Conservation (phyloP, 2,113 vertebrate species). For the Ardeotis arabs region DNA sequence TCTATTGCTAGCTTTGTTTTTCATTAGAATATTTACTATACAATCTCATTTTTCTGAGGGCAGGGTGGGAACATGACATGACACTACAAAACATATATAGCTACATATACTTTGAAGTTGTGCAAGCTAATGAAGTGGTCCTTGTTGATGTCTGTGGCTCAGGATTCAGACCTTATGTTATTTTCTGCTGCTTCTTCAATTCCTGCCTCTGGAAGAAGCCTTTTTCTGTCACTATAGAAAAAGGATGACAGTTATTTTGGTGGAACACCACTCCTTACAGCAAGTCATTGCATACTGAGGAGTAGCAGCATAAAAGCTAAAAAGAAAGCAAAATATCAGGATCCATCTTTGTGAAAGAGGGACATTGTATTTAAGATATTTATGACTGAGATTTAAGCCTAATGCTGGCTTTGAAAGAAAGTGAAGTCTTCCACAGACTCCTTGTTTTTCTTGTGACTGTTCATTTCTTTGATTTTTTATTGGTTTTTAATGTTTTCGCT, state of each 20-base stretch:
- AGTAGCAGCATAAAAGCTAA: not conserved
- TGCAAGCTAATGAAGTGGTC: not conserved
- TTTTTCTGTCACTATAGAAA: not conserved
- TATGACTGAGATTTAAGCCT: not conserved
- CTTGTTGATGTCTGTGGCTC: not conserved
- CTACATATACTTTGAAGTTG: not conserved
- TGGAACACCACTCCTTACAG: not conserved
- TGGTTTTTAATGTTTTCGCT: constrained; percentile 14
- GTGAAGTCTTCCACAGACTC: not conserved
- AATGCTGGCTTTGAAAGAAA: not conserved
- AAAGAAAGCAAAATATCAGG: not conserved
- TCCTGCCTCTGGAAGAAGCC: not conserved
- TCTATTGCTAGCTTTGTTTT: not conserved
- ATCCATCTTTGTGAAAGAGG: not conserved
- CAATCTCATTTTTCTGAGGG: not conserved
- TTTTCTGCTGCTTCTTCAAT: not conserved
- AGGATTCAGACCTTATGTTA: not conserved
- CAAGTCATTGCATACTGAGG: not conserved
- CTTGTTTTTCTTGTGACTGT: not conserved
- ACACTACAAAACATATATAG: not conserved
- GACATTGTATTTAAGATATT: not conserved
- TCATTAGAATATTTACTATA: not conserved
- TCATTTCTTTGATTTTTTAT: constrained; percentile 9
- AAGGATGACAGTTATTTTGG: not conserved
- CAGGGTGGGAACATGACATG: accelerated